Conservation (phyloP, 2,113 vertebrate species). For the Numida meleagris region DNA sequence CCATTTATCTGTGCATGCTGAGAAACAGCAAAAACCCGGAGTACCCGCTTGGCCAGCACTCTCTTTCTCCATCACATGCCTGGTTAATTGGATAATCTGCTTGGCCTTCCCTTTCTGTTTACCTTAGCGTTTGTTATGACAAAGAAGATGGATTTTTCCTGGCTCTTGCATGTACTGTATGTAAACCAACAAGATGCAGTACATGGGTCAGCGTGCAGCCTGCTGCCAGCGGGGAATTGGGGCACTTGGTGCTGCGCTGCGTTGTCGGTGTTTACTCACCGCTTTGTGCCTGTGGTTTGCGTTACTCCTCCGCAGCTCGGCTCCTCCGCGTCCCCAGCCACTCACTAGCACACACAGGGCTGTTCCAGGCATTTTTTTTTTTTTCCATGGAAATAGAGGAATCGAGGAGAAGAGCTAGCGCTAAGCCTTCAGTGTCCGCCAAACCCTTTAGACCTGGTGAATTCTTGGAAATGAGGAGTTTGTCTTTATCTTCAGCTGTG, state of each 20-base stretch:
- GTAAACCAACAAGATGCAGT: neutral
- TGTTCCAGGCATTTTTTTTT: neutral
- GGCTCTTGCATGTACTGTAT: neutral
- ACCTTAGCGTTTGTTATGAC: conserved; percentile 68
- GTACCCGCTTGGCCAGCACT: neutral
- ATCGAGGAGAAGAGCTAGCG: neutral
- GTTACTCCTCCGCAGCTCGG: neutral
- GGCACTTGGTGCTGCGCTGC: neutral
- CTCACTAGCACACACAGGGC: neutral
- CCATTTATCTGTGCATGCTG: fast-evolving
- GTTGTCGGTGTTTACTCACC: neutral
- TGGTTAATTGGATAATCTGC: conserved; percentile 26
- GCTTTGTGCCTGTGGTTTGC: neutral
- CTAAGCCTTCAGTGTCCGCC: neutral
- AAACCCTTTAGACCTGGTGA: neutral
- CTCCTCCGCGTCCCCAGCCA: fast-evolving
- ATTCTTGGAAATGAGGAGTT: neutral
- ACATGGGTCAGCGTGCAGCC: fast-evolving
- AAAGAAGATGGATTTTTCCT: conserved; percentile 63
- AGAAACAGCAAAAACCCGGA: neutral
- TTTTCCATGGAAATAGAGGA: neutral
- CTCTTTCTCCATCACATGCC: conserved; percentile 16
- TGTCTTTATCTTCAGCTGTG: neutral
- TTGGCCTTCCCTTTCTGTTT: conserved; percentile 60
- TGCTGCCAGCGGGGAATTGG: fast-evolving